phyloP scores from a whole-genome alignment of 2,888 invertebrate genomes.

The Argyra leucocephala region DNA sequence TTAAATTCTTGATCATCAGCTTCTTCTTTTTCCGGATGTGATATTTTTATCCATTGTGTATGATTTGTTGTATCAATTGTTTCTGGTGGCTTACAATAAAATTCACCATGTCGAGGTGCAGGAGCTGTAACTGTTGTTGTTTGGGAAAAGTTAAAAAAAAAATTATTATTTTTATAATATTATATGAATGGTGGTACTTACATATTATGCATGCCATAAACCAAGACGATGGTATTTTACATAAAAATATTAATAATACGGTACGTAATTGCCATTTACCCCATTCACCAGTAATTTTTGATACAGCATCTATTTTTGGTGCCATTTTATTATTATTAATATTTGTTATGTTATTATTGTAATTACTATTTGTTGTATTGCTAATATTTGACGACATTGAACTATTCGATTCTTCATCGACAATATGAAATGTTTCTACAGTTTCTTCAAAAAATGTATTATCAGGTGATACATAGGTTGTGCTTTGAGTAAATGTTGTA shows the following conservation, averaged over 20 bases:
- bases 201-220: conserved; percentile 47
- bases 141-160: neutral
- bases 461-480: neutral
- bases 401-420: conserved; percentile 8
- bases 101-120: conserved; percentile 42
- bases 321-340: conserved; percentile 32
- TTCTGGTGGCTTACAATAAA: conserved; percentile 43
- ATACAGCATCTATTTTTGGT: conserved; percentile 42
- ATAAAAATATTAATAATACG: conserved; percentile 42
- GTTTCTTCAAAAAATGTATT: conserved; percentile 1
- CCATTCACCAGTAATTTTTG: conserved; percentile 42
- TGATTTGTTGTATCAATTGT: conserved; percentile 34
- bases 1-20: conserved; percentile 39
- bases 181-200: neutral
- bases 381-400: neutral
- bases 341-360: neutral
- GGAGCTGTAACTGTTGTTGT: conserved; percentile 40
- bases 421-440: conserved; percentile 5
- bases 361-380: neutral
- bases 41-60: conserved; percentile 41
- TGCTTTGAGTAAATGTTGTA: neutral
- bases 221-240: conserved; percentile 46
- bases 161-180: neutral
- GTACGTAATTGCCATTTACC: conserved; percentile 45
- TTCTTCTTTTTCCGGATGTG: conserved; percentile 42